Conservation (phyloP, 2,888 invertebrate species). For the Mellilla xanthometata region DNA sequence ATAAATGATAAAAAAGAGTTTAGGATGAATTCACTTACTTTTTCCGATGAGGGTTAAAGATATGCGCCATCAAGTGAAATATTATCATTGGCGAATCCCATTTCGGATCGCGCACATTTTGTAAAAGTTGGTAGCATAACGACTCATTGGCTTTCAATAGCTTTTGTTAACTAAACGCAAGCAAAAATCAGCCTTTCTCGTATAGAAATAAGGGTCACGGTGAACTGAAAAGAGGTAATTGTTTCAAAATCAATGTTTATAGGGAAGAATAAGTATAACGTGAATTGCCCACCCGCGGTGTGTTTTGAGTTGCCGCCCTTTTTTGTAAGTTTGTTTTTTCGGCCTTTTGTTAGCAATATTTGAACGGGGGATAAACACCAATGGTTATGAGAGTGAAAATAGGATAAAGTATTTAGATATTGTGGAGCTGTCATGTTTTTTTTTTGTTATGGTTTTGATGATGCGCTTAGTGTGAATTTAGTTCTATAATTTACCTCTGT, state of each 20-base stretch:
- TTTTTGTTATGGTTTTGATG: slow-evolving; percentile 11
- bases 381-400: slow-evolving; percentile 54
- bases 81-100: slow-evolving; percentile 5
- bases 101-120: not conserved
- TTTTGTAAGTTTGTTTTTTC: slow-evolving; percentile 6
- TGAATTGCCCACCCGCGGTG: slow-evolving; percentile 48
- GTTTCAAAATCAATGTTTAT: slow-evolving; percentile 31
- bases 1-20: too few species aligned
- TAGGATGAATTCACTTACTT: too few species aligned
- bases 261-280: slow-evolving; percentile 15
- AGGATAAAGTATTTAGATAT: slow-evolving; percentile 40
- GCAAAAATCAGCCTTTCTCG: slow-evolving; percentile 8
- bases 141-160: slow-evolving; percentile 25
- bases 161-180: slow-evolving; percentile 17
- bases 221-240: slow-evolving; percentile 13
- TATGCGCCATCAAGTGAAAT: too few species aligned
- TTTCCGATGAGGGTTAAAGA: too few species aligned
- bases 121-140: slow-evolving; percentile 22
- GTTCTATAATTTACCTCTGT: too few species aligned
- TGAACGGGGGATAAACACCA: slow-evolving; percentile 48
- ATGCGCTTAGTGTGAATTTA: slow-evolving; percentile 1
- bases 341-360: slow-evolving; percentile 38
- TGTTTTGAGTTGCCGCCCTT: slow-evolving; percentile 44
- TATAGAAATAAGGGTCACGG: slow-evolving; percentile 5
- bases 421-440: slow-evolving; percentile 18